Conservation (phyloP, 2,888 invertebrate genomes). For the Diarsia mendica region DNA sequence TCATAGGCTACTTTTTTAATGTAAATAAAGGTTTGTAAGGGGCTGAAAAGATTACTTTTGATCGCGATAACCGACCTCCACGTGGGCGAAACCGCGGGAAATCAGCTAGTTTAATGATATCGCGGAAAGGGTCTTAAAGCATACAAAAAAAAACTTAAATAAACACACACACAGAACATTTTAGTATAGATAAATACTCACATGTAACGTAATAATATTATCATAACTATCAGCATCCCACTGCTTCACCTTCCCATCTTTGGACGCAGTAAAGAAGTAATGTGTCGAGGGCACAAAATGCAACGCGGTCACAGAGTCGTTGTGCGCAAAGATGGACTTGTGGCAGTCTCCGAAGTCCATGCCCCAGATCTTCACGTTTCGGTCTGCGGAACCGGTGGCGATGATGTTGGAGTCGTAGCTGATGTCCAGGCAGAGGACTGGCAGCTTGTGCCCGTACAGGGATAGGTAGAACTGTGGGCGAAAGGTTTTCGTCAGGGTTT, state of each 20-base stretch:
- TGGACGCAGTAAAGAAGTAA: slow-evolving; percentile 97
- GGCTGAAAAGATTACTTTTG: no score
- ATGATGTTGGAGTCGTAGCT: slow-evolving; percentile 96
- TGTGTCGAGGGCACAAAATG: slow-evolving; percentile 97
- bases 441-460: slow-evolving; percentile 98
- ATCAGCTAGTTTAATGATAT: no score
- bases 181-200: slow-evolving; percentile 77
- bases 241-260: slow-evolving; percentile 98
- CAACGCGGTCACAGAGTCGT: slow-evolving; percentile 97
- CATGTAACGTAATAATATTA: slow-evolving; percentile 96
- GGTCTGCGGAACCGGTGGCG: slow-evolving; percentile 98
- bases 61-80: no score
- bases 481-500: neutral
- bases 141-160: no score
- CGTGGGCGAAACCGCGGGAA: no score
- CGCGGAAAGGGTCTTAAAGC: no score
- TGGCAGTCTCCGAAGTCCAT: slow-evolving; percentile 99
- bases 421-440: slow-evolving; percentile 98
- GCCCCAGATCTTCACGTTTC: slow-evolving; percentile 99
- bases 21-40: no score
- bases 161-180: neutral
- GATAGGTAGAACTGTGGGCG: slow-evolving; percentile 95
- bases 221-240: slow-evolving; percentile 99
- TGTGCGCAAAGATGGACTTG: slow-evolving; percentile 98
- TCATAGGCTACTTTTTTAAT: no score